phyloP scores from a whole-genome alignment of 2,113 vertebrate genomes.

The Tetraodon nigroviridis region DNA sequence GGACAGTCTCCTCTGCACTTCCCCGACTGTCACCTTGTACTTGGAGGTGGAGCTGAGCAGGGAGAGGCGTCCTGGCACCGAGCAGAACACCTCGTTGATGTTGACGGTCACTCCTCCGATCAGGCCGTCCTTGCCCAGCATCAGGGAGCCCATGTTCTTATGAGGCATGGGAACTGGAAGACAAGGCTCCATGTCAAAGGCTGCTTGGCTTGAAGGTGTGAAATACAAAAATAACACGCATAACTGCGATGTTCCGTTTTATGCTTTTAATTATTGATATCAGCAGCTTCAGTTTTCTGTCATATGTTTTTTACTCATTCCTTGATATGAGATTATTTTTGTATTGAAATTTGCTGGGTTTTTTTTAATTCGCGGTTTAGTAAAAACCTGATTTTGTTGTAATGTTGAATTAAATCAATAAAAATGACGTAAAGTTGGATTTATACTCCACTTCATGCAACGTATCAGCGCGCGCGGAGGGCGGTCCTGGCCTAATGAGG shows the following conservation, averaged over 20 bases:
- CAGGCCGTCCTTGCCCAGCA: constrained; percentile 99
- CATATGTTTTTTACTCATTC: too few species aligned
- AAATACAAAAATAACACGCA: not conserved
- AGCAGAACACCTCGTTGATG: constrained; percentile 98
- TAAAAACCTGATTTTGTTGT: too few species aligned
- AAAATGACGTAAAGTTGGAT: too few species aligned
- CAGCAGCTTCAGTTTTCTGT: too few species aligned
- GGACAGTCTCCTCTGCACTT: constrained; percentile 96
- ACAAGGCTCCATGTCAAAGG: constrained; percentile 10
- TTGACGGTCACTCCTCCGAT: constrained; percentile 91
- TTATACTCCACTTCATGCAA: too few species aligned
- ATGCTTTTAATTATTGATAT: too few species aligned
- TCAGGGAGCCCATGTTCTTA: constrained; percentile 93
- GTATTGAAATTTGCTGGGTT: too few species aligned
- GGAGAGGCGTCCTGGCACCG: constrained; percentile 94
- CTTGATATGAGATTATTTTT: too few species aligned
- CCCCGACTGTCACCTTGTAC: constrained; percentile 98
- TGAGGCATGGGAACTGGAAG: constrained; percentile 89
- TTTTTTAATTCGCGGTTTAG: too few species aligned
- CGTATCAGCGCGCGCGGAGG: constrained; percentile 22
- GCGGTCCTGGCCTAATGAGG: constrained; percentile 50
- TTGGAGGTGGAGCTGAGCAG: constrained; percentile 99
- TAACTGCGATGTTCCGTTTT: not conserved
- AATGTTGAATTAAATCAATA: too few species aligned
- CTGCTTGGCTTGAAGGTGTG: not conserved